Evolutionary conservation across 2,797 vertebrate genomes (phyloP), one percentile per base, ranked within the genome.

Genomic region (Rhinophrynus dorsalis): DNA sequence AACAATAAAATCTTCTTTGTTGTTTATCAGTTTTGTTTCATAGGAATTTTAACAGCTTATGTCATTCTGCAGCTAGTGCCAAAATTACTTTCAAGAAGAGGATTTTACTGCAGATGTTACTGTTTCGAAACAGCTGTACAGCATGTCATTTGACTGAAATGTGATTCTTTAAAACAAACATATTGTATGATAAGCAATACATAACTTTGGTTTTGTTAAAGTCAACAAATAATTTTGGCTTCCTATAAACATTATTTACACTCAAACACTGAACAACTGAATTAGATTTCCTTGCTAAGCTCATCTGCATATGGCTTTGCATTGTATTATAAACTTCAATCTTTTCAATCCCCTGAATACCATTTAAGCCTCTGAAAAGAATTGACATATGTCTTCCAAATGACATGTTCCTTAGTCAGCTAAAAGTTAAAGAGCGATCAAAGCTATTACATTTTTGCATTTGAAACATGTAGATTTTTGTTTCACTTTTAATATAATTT

Each of bases 51-150:
- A 59, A 78, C 72, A 79, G 74, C 15, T 76, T 56, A 5, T 70
- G 68, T 65, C 81, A 68, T 27, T 64, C 64, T 78, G 74, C n/a
- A 50, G 62, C 74, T 75, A 72, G 81, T 74, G 80, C 78, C 77
- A 68, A 74, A 44, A 69, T 65, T 70, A 29, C 71, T 75, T 79
- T 64, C 65, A 63, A 51, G 79, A 80, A 81, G 81, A 81, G 79
- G 80, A 85, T 85, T 80, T 66, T 59, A 71, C 75, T 70, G 78
- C 83, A 87, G 84, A 85, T 83, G 81, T 69, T 82, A 70, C 80
- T 80, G 71, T 59, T 72, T 75, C 75, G 68, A 65, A 55, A 74
- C 78, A 82, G 67, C 42, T 66, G 75, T 76, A 78, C 81, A 13
- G 67, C 8, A 2, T 6, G 47, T 67, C 57, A 56, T n/a, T 76